A percentile compares a stretch with the other conserved stretches of the same genome.
Conservation (phyloP, 2,888 invertebrate genomes). For the Anarsia innoxiella region DNA sequence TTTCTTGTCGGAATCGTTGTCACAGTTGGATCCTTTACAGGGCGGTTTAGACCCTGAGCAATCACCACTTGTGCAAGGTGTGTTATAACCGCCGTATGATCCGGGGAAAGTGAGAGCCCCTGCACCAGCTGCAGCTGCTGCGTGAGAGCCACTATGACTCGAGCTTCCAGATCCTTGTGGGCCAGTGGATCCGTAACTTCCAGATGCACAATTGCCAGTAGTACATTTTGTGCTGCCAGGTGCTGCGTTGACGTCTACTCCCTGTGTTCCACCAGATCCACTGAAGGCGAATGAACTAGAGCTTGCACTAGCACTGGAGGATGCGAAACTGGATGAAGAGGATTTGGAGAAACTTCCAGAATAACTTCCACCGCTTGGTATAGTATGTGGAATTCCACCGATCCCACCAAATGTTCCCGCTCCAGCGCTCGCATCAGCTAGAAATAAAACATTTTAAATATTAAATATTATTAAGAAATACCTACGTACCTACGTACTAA, state of each 20-base stretch:
- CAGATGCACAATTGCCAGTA: constrained; percentile 19
- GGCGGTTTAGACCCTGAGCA: constrained; percentile 22
- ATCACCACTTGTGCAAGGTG: constrained; percentile 22
- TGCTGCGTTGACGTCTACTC: constrained; percentile 8
- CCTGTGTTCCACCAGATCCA: constrained; percentile 29
- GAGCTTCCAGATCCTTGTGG: constrained; percentile 12
- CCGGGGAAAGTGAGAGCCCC: constrained; percentile 19
- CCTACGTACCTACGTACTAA: neutral
- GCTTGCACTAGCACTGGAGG: constrained; percentile 59
- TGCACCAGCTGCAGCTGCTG: constrained; percentile 22
- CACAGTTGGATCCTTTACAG: constrained; percentile 38
- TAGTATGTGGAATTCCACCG: constrained; percentile 33
- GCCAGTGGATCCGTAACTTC: constrained; percentile 8
- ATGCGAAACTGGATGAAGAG: constrained; percentile 55
- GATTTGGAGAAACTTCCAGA: constrained; percentile 65
- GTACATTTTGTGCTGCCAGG: constrained; percentile 14
- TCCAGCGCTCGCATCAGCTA: constrained; percentile 45
- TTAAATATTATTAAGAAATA: neutral
- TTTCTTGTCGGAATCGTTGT: constrained; percentile 22
- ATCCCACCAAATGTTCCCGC: constrained; percentile 39
- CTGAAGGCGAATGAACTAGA: constrained; percentile 53
- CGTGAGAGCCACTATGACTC: constrained; percentile 20
- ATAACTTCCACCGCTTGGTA: constrained; percentile 43
- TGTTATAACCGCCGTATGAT: constrained; percentile 9
- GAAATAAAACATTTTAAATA: constrained; percentile 19